These are phyloP conservation scores for Procavia capensis DNA, from an alignment of 2,113 vertebrate genomes.

Conservation along the genomic window DNA sequence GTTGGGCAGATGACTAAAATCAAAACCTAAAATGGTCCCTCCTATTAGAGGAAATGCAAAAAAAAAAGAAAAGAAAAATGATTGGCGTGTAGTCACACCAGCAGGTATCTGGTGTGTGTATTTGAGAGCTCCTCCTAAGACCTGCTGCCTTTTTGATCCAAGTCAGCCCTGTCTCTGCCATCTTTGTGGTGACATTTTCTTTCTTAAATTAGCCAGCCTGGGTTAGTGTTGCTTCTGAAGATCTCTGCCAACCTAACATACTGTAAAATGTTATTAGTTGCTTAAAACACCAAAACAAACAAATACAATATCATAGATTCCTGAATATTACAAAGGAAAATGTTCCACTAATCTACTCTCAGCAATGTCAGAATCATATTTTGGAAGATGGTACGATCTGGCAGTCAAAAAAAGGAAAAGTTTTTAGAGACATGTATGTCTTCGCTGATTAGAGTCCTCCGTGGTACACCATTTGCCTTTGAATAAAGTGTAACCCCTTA, in stretches of 20 bases:
- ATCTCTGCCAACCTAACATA: not conserved
- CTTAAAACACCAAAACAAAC: not conserved
- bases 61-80: no score
- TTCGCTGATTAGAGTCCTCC: not conserved
- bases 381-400: not conserved
- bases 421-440: not conserved
- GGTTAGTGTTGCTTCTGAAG: not conserved
- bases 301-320: not conserved
- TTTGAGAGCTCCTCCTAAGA: not conserved
- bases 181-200: not conserved
- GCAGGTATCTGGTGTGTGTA: not conserved
- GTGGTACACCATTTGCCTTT: not conserved
- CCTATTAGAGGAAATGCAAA: not conserved
- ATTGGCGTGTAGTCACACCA: not conserved
- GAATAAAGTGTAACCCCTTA: not conserved
- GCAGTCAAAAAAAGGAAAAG: not conserved
- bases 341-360: not conserved
- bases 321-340: not conserved
- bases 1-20: not conserved
- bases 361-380: not conserved
- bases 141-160: not conserved
- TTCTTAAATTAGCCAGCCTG: not conserved
- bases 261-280: not conserved
- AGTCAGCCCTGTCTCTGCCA: not conserved
- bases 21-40: not conserved